Evolutionary conservation across 1,140 invertebrate species (phyloP).

Genomic region (Mylabris phalerata): DNA sequence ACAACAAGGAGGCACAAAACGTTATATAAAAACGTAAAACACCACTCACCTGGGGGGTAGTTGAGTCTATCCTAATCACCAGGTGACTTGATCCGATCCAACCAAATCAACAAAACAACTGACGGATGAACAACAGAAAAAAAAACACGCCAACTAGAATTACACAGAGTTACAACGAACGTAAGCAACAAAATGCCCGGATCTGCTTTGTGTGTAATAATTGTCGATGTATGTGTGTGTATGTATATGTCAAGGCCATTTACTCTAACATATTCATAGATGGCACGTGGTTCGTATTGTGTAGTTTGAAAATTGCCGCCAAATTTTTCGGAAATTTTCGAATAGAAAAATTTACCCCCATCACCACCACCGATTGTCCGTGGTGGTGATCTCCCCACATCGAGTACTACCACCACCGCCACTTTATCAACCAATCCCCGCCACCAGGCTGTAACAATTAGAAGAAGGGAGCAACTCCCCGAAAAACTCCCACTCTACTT

Average conservation of each 20-base stretch:
- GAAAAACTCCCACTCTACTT: too few species aligned
- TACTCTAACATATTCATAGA: conserved; percentile 28
- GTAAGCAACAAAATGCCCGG: conserved; percentile 26
- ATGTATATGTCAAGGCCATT: conserved; percentile 26
- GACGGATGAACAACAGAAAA: conserved; percentile 19
- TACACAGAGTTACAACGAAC: conserved; percentile 13
- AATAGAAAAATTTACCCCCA: too few species aligned
- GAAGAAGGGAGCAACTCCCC: too few species aligned
- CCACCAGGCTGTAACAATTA: too few species aligned
- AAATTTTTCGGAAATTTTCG: neutral
- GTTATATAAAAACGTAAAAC: neutral
- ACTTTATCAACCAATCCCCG: too few species aligned
- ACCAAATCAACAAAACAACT: conserved; percentile 21
- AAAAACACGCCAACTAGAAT: neutral
- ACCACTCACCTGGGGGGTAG: neutral
- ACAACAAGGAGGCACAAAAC: neutral
- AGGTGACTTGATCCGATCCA: conserved; percentile 1
- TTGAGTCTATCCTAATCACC: neutral
- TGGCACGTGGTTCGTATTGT: conserved; percentile 20
- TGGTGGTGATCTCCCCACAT: too few species aligned
- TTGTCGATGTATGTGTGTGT: neutral
- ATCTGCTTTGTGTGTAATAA: conserved; percentile 18
- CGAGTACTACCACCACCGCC: too few species aligned
- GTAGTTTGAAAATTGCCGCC: conserved; percentile 2
- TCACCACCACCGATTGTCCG: too few species aligned